phyloP scores from a whole-genome alignment of 2,797 vertebrate species.

The Melanotaenia parkinsoni region DNA sequence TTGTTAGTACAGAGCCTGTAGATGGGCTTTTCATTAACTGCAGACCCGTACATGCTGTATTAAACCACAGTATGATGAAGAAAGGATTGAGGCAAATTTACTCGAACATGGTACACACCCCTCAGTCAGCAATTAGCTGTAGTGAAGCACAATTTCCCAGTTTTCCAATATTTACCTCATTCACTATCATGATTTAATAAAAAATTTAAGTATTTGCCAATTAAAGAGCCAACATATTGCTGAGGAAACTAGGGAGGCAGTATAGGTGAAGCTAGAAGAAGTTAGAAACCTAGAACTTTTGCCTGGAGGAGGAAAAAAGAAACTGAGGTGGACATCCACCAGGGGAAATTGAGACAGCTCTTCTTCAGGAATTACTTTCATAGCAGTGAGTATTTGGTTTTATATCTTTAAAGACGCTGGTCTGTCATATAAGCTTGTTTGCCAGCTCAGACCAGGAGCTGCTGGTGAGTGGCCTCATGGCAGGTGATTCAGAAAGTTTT shows the following conservation, averaged over 20 bases:
- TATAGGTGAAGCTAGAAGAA: not conserved
- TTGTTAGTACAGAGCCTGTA: slow-evolving; percentile 62
- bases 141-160: not conserved
- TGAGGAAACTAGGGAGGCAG: too few relatives aligned
- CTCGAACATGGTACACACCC: not conserved
- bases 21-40: slow-evolving; percentile 78
- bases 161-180: not conserved
- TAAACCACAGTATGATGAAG: slow-evolving; percentile 23
- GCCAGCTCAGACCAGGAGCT: too few relatives aligned
- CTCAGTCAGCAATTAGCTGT: not conserved
- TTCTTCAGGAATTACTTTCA: too few relatives aligned
- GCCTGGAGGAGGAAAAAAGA: too few relatives aligned
- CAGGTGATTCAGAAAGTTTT: too few relatives aligned
- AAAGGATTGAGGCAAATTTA: slow-evolving; percentile 27
- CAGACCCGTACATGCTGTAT: slow-evolving; percentile 40
- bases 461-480: too few relatives aligned
- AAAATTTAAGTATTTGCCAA: not conserved
- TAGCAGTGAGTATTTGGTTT: too few relatives aligned
- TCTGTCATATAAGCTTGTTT: too few relatives aligned
- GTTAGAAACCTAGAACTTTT: not conserved
- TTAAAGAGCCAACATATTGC: not conserved
- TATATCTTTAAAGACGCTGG: too few relatives aligned
- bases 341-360: too few relatives aligned
- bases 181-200: not conserved
- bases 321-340: too few relatives aligned